These are phyloP conservation scores for Aptenodytes forsteri DNA, from an alignment of 2,113 vertebrate species.

Conservation along the genomic window DNA sequence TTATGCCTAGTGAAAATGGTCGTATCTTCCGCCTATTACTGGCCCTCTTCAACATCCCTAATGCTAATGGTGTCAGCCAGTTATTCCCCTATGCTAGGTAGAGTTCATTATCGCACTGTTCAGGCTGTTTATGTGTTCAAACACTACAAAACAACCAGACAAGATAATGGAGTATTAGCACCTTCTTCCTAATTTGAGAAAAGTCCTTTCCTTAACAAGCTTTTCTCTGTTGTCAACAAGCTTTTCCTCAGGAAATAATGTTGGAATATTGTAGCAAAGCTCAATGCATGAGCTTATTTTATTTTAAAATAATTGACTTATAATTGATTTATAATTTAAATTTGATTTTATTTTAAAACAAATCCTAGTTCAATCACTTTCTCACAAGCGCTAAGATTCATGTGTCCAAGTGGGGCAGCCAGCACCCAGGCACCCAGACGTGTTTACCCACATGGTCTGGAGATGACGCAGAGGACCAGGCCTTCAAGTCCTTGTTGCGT, in stretches of 20 bases:
- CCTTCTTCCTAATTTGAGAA: not conserved
- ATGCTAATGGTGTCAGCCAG: not conserved
- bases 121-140: not conserved
- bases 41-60: no score
- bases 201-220: not conserved
- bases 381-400: not conserved
- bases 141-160: not conserved
- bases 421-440: not conserved
- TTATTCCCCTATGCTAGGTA: not conserved
- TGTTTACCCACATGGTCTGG: not conserved
- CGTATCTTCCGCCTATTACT: rapidly evolving
- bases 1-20: not conserved
- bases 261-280: not conserved
- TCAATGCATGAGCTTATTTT: not conserved
- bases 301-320: not conserved
- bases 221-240: not conserved
- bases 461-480: not conserved
- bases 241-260: not conserved
- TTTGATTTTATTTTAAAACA: not conserved
- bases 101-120: not conserved
- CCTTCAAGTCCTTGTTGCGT: rapidly evolving
- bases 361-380: not conserved
- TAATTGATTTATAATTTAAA: not conserved
- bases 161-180: not conserved
- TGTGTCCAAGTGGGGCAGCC: rapidly evolving